Evolutionary conservation across 1,140 invertebrate species (phyloP).

Genomic region (Drosophila grimshawi): DNA sequence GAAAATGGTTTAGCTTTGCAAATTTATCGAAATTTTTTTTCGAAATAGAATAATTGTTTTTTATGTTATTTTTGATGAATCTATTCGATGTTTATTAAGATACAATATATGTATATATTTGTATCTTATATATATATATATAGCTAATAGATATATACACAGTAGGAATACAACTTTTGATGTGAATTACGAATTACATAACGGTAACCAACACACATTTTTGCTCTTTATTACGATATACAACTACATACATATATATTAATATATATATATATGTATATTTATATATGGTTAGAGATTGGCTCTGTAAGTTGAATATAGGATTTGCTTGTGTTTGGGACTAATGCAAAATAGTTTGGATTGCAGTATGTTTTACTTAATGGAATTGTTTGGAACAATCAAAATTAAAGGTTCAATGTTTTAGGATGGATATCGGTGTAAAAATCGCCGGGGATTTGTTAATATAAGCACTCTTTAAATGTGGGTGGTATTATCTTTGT

Average conservation of each 20-base stretch:
- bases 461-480: neutral
- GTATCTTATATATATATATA: neutral
- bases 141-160: neutral
- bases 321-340: neutral
- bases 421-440: neutral
- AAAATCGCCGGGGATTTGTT: neutral
- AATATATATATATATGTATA: conserved; percentile 6
- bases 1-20: neutral
- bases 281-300: neutral
- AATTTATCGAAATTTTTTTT: neutral
- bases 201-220: conserved; percentile 4
- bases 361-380: neutral
- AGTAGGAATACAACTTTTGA: too few relatives aligned
- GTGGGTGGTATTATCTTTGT: conserved; percentile 1
- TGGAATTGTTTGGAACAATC: neutral
- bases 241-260: neutral
- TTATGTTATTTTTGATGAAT: neutral
- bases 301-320: neutral
- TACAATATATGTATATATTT: neutral
- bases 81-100: neutral
- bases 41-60: neutral
- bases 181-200: conserved; percentile 11
- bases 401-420: neutral
- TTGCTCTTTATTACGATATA: conserved; percentile 26
- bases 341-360: neutral